Conservation (phyloP, 1,140 invertebrate genomes). For the Gryon sp. region DNA sequence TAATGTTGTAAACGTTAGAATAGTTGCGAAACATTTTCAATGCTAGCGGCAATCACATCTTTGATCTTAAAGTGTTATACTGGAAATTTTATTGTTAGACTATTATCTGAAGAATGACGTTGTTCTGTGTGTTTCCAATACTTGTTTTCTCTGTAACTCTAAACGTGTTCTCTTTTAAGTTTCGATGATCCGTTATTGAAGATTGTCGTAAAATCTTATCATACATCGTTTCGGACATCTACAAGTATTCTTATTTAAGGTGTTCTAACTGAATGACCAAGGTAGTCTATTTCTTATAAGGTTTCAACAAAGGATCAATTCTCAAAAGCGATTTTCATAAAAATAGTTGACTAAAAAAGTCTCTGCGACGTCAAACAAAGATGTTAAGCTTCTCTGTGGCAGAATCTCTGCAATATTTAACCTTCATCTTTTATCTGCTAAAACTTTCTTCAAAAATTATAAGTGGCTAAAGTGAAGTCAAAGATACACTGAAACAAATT, state of each 20-base stretch:
- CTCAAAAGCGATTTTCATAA: constrained; percentile 39
- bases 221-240: constrained; percentile 17
- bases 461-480: constrained; percentile 14
- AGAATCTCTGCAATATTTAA: constrained; percentile 43
- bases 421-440: constrained; percentile 26
- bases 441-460: constrained; percentile 18
- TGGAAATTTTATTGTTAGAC: no score
- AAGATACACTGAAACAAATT: constrained; percentile 13
- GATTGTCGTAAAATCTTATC: not conserved
- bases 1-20: no score
- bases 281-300: constrained; percentile 22
- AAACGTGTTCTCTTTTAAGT: constrained; percentile 8
- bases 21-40: no score
- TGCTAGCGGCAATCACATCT: no score
- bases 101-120: no score
- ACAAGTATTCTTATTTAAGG: constrained; percentile 15
- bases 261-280: constrained; percentile 7
- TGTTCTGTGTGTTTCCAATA: no score
- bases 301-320: constrained; percentile 34
- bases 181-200: not conserved
- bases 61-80: no score
- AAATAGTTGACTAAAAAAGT: constrained; percentile 25
- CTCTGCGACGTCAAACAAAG: constrained; percentile 20
- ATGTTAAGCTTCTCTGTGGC: constrained; percentile 21
- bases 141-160: no score